Percentiles rank a stretch among this genome's conserved stretches.
phyloP scores from a whole-genome alignment of 1,140 invertebrate genomes.

The Vanessa atalanta region DNA sequence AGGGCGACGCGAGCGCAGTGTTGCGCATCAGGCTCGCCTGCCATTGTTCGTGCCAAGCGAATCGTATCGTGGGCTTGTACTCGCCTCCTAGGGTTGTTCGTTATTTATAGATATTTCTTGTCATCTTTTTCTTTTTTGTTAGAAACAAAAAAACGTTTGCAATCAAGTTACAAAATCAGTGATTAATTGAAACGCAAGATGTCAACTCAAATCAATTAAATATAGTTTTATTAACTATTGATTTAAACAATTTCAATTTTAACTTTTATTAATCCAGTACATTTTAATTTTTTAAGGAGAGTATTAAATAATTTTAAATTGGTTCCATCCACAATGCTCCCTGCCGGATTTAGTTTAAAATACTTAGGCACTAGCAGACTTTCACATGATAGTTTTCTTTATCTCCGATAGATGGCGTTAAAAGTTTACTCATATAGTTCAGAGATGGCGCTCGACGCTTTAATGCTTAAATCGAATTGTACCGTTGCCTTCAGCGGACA shows the following conservation, averaged over 20 bases:
- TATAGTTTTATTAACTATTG: too few relatives aligned
- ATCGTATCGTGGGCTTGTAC: slow-evolving; percentile 51
- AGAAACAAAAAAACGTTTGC: not conserved
- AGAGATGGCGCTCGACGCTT: slow-evolving; percentile 20
- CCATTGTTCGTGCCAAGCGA: slow-evolving; percentile 70
- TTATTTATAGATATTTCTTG: not conserved
- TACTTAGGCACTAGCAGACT: not conserved
- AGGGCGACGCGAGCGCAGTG: slow-evolving; percentile 56
- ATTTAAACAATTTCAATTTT: too few relatives aligned
- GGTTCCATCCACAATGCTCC: not conserved
- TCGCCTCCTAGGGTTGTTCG: slow-evolving; percentile 29
- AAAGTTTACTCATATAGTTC: slow-evolving; percentile 3
- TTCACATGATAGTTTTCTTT: slow-evolving; percentile 7
- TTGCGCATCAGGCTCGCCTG: slow-evolving; percentile 65
- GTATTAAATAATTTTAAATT: too few relatives aligned
- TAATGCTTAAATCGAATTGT: slow-evolving; percentile 11
- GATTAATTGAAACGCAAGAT: too few relatives aligned
- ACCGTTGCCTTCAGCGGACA: slow-evolving; percentile 7
- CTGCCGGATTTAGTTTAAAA: slow-evolving; percentile 10
- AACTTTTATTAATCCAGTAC: too few relatives aligned
- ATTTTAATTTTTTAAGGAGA: too few relatives aligned
- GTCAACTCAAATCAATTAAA: too few relatives aligned
- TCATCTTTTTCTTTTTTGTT: not conserved
- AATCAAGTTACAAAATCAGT: too few relatives aligned
- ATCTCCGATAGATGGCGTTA: slow-evolving; percentile 33